Evolutionary conservation across 2,113 vertebrate species (phyloP).

Genomic region (Puma concolor): DNA sequence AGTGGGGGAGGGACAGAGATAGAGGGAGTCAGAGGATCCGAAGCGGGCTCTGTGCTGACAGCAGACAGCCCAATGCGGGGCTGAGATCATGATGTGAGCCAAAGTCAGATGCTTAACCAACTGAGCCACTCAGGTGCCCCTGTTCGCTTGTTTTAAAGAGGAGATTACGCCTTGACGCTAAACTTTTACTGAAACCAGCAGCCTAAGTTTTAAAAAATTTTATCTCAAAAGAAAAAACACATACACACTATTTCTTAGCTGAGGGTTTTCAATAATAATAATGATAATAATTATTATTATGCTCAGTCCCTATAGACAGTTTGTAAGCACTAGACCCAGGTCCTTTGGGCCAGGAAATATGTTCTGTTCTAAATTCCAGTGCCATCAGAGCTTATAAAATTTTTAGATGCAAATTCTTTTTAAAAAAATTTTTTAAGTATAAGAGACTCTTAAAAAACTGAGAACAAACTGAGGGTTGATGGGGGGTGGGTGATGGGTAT

Average conservation of each 20-base stretch:
- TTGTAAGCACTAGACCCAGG: conserved; percentile 20
- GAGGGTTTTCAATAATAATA: neutral
- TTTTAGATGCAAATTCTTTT: neutral
- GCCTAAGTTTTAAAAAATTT: conserved; percentile 41
- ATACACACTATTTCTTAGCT: conserved; percentile 23
- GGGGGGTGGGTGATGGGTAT: no score
- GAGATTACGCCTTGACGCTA: conserved; percentile 7
- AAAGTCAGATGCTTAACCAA: no score
- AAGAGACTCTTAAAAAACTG: no score
- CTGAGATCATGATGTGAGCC: no score
- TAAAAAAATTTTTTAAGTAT: no score
- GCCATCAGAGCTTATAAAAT: neutral
- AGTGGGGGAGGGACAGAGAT: no score
- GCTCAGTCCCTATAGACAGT: neutral
- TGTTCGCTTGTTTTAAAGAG: conserved; percentile 49
- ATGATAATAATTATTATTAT: neutral
- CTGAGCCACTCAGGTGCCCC: no score
- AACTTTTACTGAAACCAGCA: conserved; percentile 5
- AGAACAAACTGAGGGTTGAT: no score
- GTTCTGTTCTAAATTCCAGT: conserved; percentile 16
- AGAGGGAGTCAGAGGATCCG: no score
- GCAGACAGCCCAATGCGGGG: no score
- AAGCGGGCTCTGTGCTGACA: no score
- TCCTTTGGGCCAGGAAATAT: neutral
- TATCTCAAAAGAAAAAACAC: conserved; percentile 20